Evolutionary conservation across 2,797 vertebrate genomes (phyloP), one percentile per base, ranked within the genome.

Genomic region (Lycodopsis pacificus): DNA sequence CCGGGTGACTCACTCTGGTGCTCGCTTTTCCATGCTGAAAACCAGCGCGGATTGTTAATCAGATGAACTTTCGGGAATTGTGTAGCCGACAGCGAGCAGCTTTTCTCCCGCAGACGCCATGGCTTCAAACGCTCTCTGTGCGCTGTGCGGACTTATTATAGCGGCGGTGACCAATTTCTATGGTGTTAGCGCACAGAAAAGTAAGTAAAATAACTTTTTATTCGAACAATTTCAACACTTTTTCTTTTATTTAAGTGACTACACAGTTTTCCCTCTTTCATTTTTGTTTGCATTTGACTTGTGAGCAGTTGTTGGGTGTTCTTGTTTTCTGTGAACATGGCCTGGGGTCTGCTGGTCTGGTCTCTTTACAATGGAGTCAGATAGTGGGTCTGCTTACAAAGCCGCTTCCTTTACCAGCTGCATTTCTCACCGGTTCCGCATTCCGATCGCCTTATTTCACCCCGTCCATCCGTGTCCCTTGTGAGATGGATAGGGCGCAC

Each of bases 371-470:
- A 85, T 80, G 89, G 90, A 88, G 86, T 72, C 91, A 87, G 82
- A 91, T 82, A 71, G 83, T 40, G 76, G 80, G 56, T 80, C 78
- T 86, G 87, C 88, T 85, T 79, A 85, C 84, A 88, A 86, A 91
- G 80, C 88, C 85, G 93, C 91, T 94, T 95, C 94, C 93, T 93
- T 86, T 83, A 88, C 88, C 90, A 92, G 93, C 92, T 91, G 89
- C 89, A 73, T 89, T 85, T 92, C 93, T 89, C 93, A 96, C 95
- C 95, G 95, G 95, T 96, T 96, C 95, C 95, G 95, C 95, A 96
- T 96, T 95, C 95, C 95, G 72, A 93, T 93, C 83, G 73, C 84
- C 92, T 96, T 90, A 95, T 92, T 94, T 94, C 95, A 95, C 89
- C 88, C 54, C 64, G 48, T 82, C 86, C 90, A 80, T 74, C 80